Evolutionary conservation across 1,140 invertebrate genomes (phyloP).

Genomic region (Drosophila mauritiana): DNA sequence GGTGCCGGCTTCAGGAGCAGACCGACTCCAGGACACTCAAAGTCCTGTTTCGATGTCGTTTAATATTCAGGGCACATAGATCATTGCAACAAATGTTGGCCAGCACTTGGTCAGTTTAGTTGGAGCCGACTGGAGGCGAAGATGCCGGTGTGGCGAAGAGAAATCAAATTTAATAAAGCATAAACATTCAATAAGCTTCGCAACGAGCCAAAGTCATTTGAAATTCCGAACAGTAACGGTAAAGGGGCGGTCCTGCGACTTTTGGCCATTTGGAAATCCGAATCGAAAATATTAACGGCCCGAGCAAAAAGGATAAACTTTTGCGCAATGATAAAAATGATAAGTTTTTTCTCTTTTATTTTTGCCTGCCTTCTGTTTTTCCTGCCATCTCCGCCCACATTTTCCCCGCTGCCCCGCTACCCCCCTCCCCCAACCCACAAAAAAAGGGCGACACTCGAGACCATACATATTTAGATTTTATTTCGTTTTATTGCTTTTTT

Average conservation of each 20-base stretch:
- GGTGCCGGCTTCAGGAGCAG: constrained; percentile 12
- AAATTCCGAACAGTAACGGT: constrained; percentile 74
- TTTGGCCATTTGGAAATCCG: constrained; percentile 63
- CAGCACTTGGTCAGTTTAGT: constrained; percentile 46
- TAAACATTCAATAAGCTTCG: constrained; percentile 81
- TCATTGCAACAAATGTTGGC: constrained; percentile 81
- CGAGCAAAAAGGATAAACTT: constrained; percentile 79
- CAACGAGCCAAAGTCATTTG: constrained; percentile 72
- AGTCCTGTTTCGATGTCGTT: constrained; percentile 41
- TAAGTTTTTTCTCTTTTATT: constrained; percentile 66
- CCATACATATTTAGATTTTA: constrained; percentile 80
- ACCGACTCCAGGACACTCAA: constrained; percentile 5
- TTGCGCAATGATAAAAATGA: constrained; percentile 83
- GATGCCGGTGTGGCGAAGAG: constrained; percentile 23
- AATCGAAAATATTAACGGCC: constrained; percentile 80
- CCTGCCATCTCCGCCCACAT: constrained; percentile 20
- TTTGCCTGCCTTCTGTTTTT: constrained; percentile 29
- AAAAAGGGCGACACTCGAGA: constrained; percentile 66
- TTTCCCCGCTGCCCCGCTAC: not conserved
- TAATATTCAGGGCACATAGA: constrained; percentile 84
- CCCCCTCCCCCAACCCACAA: not conserved
- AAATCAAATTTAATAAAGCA: constrained; percentile 84
- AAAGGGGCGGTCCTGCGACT: constrained; percentile 31
- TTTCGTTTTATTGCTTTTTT: constrained; percentile 83
- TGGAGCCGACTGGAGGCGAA: constrained; percentile 7